A percentile compares a stretch with the other conserved stretches of the same genome.
phyloP scores from a whole-genome alignment of 2,888 invertebrate species.

The Thyatira batis region DNA sequence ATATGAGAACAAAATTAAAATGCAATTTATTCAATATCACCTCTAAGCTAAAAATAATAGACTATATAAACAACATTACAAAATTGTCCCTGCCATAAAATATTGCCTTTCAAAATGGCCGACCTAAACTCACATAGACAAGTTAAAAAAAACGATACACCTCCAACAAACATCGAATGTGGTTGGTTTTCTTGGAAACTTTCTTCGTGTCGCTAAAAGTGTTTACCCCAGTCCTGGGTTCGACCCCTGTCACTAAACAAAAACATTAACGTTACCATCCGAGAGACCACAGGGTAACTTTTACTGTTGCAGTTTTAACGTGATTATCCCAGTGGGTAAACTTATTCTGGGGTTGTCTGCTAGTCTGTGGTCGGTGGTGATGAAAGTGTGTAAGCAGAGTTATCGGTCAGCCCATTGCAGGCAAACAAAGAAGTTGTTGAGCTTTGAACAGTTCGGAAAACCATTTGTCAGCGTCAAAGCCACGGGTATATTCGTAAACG shows the following conservation, averaged over 20 bases:
- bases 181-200: not conserved
- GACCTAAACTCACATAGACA: not conserved
- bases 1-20: no score
- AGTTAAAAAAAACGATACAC: not conserved
- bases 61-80: no score
- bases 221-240: not conserved
- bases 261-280: not conserved
- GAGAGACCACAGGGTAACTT: not conserved
- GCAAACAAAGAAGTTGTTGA: constrained; percentile 10
- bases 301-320: not conserved
- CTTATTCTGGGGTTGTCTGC: not conserved
- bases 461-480: constrained; percentile 14
- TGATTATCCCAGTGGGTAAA: not conserved
- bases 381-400: not conserved
- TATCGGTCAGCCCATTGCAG: constrained; percentile 1
- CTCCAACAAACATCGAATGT: not conserved
- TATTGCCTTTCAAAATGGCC: not conserved
- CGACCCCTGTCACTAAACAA: constrained; percentile 1
- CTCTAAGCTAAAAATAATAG: no score
- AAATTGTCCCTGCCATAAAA: not conserved
- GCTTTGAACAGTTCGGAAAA: not conserved
- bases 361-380: not conserved
- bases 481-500: constrained; percentile 7
- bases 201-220: not conserved
- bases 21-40: no score